Percentiles rank a stretch among this genome's conserved stretches.
These are phyloP conservation scores for Dynastes maya DNA, from an alignment of 2,888 invertebrate species.

Conservation along the genomic window DNA sequence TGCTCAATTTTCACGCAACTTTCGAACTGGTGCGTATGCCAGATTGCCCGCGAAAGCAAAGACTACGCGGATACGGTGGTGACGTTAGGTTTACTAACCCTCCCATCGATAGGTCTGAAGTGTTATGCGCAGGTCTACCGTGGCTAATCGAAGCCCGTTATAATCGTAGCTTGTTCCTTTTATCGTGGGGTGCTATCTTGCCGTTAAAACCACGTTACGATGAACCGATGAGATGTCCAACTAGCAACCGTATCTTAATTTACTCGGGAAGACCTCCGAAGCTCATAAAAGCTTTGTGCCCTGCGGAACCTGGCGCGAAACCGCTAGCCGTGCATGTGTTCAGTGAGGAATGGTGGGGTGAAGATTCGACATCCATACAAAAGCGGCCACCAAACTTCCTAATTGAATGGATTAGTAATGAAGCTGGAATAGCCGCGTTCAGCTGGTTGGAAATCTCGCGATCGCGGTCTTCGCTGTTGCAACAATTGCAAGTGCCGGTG, in stretches of 20 bases:
- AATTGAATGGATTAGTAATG: constrained; percentile 80
- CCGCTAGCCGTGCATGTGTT: constrained; percentile 84
- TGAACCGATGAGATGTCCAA: constrained; percentile 81
- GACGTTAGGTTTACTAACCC: constrained; percentile 79
- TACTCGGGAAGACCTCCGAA: constrained; percentile 83
- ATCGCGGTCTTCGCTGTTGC: constrained; percentile 76
- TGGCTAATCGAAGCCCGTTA: constrained; percentile 87
- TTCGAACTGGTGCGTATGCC: constrained; percentile 79
- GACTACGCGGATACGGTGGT: constrained; percentile 78
- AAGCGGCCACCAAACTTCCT: constrained; percentile 76
- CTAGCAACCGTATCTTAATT: constrained; percentile 84
- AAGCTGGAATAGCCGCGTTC: constrained; percentile 84
- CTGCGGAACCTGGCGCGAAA: constrained; percentile 78
- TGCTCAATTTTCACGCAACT: constrained; percentile 84
- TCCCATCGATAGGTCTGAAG: constrained; percentile 75
- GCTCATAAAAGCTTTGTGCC: constrained; percentile 81
- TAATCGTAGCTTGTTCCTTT: constrained; percentile 85
- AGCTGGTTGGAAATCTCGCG: constrained; percentile 85
- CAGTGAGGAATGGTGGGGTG: constrained; percentile 84
- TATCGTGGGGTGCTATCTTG: constrained; percentile 87
- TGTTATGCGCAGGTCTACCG: constrained; percentile 83
- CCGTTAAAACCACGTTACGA: constrained; percentile 76
- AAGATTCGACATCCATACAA: constrained; percentile 63
- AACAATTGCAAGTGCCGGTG: constrained; percentile 73
- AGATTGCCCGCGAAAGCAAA: constrained; percentile 78